A percentile compares a stretch with the other conserved stretches of the same genome.
These are phyloP conservation scores for Tringa solitaria DNA, from an alignment of 2,113 vertebrate species.

Conservation along the genomic window DNA sequence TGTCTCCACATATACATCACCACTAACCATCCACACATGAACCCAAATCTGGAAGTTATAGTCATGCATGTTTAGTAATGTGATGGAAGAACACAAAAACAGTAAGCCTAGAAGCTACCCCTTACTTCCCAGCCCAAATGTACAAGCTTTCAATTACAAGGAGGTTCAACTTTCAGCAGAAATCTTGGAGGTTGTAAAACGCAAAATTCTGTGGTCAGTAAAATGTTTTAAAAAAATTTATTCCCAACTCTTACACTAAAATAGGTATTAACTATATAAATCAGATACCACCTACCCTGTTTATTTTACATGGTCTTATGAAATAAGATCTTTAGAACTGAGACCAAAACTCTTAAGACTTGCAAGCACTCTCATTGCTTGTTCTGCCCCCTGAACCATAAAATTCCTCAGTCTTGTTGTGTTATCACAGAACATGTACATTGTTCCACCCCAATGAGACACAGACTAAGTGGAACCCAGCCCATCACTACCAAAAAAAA, in stretches of 20 bases:
- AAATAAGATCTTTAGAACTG: not conserved
- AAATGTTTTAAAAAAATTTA: not conserved
- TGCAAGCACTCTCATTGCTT: accelerated
- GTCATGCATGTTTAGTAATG: not conserved
- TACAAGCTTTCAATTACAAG: not conserved
- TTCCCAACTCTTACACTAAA: not conserved
- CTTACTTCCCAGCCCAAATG: not conserved
- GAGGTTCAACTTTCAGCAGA: not conserved
- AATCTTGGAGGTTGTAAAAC: not conserved
- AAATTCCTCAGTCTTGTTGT: not conserved
- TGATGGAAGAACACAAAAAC: not conserved
- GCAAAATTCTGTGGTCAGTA: not conserved
- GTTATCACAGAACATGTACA: not conserved
- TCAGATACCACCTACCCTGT: not conserved
- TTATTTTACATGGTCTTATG: not conserved
- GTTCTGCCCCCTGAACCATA: not conserved
- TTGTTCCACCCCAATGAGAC: not conserved
- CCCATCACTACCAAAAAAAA: not conserved
- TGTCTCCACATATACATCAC: not conserved
- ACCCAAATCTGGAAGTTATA: not conserved
- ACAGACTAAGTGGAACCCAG: not conserved
- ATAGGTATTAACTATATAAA: not conserved
- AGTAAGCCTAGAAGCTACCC: accelerated
- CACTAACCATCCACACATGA: not conserved
- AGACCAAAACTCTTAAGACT: not conserved